Evolutionary conservation across 2,888 invertebrate species (phyloP).

Genomic region (Argyresthia albistria): DNA sequence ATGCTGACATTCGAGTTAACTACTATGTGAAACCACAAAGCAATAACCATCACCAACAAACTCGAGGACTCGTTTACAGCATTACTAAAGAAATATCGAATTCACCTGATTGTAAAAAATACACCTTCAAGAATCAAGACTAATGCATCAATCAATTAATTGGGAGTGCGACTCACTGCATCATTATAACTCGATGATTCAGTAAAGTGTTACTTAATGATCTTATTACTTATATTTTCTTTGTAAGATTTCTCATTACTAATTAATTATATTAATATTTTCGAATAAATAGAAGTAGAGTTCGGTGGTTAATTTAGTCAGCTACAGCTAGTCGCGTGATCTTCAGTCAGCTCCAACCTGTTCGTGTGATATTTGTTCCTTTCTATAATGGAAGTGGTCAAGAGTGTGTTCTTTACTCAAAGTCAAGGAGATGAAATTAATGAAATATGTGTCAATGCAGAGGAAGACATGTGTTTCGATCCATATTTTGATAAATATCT

Average conservation of each 20-base stretch:
- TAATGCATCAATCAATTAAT: background rate
- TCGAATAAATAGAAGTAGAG: too few relatives aligned
- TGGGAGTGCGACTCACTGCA: background rate
- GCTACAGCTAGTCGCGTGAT: too few relatives aligned
- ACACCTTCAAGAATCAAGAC: background rate
- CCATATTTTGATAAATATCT: too few relatives aligned
- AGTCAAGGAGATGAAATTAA: too few relatives aligned
- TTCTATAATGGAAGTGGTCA: too few relatives aligned
- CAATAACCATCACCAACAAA: background rate
- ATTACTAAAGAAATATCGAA: conserved; percentile 2
- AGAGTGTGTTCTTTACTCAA: too few relatives aligned
- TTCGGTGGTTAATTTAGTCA: too few relatives aligned
- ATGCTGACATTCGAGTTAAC: conserved; percentile 4
- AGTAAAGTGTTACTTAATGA: background rate
- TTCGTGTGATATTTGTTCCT: too few relatives aligned
- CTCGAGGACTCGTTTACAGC: background rate
- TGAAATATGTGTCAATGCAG: too few relatives aligned
- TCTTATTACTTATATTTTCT: background rate
- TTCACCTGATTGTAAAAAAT: background rate
- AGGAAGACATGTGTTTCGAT: too few relatives aligned
- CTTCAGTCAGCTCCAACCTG: too few relatives aligned
- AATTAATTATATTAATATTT: too few relatives aligned
- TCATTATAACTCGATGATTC: background rate
- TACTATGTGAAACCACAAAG: background rate
- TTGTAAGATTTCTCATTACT: background rate